Base-by-base conservation (phyloP, 2,888 invertebrate genomes). In the Chalcis sispes region DNA sequence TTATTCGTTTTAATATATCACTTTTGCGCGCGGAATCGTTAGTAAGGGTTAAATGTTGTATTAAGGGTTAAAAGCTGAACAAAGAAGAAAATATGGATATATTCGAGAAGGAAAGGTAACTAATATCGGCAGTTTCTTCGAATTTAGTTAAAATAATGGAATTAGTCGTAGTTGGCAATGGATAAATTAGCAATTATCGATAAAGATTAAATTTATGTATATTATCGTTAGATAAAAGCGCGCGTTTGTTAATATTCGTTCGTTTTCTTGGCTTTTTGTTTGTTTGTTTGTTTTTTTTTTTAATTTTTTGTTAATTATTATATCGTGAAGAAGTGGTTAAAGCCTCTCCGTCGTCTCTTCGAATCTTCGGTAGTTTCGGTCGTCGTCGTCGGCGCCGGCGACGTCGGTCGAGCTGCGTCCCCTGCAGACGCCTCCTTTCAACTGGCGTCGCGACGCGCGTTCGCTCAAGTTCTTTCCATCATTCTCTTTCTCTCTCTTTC, bases 361-460 rank as follows among this genome's bases (percentile, higher is more conserved):
- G 65, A n/a, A n/a, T 74, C 70, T 20, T 70, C 46, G 40, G 59
- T 59, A 18, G 23, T 29, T 71, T 58, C 27, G 52, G 36, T 29
- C 32, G 65, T 61, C 73, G 73, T 75, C 72, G 62, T 75, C 72
- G 66, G 71, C 62, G 64, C 72, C 58, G 58, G 59, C 75, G 71
- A 82, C 80, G 77, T 82, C 81, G 80, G 80, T 79, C 81, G 82
- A 79, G 79, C 81, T 83, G 86, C 86, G 85, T 86, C 85, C 82
- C 81, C 83, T 82, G 82, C 84, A 85, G 86, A 86, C 86, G 87
- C 84, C 83, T 85, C 83, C 84, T 83, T 84, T 84, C 85, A 84
- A 88, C 88, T 88, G 86, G 77, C 80, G 82, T 78, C 80, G 78
- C 80, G 64, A 72, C 78, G 79, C 77, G 52, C 25, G 58, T 29